Base-by-base conservation (phyloP, 30 jellyfish, hydroid and myxozoan species). In the Cassiopea xamachana region DNA sequence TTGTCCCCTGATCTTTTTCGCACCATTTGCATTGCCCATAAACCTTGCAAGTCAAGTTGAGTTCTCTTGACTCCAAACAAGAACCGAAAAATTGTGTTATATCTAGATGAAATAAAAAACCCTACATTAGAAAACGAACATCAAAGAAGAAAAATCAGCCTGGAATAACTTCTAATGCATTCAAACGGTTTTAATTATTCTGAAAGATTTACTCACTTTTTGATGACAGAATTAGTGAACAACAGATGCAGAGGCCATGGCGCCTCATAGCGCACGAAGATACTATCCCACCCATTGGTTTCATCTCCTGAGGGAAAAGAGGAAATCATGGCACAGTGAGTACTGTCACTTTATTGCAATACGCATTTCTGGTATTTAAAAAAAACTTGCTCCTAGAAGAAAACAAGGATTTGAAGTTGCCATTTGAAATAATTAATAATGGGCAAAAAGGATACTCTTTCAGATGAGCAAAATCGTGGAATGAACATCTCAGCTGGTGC, bases 161-260 rank as follows among this genome's bases (percentile, higher is more conserved):
- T n/a, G n/a, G n/a, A n/a, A n/a, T n/a, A n/a, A n/a, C n/a, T n/a
- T n/a, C n/a, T n/a, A n/a, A n/a, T n/a, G n/a, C n/a, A n/a, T n/a
- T n/a, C n/a, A n/a, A n/a, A n/a, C n/a, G n/a, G n/a, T n/a, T n/a
- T n/a, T n/a, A n/a, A 82, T 9, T 10, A 79, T 44, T 17, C 12
- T 67, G 18, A 6, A 67, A 51, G 4, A 51, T 2, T 9, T 9
- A 51, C 64, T 9, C 64, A 92, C 99, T 92, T 96, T 77, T 88
- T 93, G 84, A 96, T 96, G 13, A 89, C 87, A 1, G 81, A 49
- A 17, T 91, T 82, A 1, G 99, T 96, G 73, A 96, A 96, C 74
- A 96, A 76, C 55, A 96, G 73, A 73, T 96, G 99, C 16, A 96
- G 95, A 0, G 98, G 98, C 99, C 98, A 96, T n/a, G 99, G 99